A percentile compares a stretch with the other conserved stretches of the same genome.
Conservation (phyloP, 2,797 vertebrate genomes). For the Numenius phaeopus region DNA sequence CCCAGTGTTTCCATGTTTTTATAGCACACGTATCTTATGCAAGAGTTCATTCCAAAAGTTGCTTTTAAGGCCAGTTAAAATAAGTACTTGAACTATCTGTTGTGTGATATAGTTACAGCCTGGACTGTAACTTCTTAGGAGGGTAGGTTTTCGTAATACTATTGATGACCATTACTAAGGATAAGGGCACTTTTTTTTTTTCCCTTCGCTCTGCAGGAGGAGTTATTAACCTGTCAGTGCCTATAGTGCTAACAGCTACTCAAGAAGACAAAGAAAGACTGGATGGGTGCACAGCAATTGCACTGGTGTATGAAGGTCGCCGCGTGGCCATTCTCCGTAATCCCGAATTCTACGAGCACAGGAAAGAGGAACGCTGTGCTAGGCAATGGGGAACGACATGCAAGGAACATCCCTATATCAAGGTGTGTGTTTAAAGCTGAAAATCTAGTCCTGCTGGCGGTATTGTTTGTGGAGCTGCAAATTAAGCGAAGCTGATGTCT, state of each 20-base stretch:
- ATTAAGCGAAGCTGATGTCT: neutral
- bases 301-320: slow-evolving; percentile 87
- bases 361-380: slow-evolving; percentile 97
- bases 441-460: neutral
- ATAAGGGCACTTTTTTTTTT: neutral
- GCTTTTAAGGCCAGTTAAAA: neutral
- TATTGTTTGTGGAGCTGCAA: neutral
- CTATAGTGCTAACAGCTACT: slow-evolving; percentile 91
- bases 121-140: neutral
- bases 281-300: slow-evolving; percentile 90
- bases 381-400: slow-evolving; percentile 97
- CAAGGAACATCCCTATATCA: slow-evolving; percentile 98
- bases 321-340: slow-evolving; percentile 96
- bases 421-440: slow-evolving; percentile 79
- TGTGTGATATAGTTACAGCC: neutral
- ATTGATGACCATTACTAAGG: neutral
- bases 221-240: slow-evolving; percentile 96
- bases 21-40: rapidly evolving
- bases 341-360: slow-evolving; percentile 95
- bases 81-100: neutral
- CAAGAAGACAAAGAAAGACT: slow-evolving; percentile 90
- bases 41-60: neutral
- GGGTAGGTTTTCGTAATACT: neutral
- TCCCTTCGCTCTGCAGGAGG: slow-evolving; percentile 82
- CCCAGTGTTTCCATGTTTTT: neutral